Base-by-base conservation (phyloP, 2,113 vertebrate species). In the Terrapene triunguis region DNA sequence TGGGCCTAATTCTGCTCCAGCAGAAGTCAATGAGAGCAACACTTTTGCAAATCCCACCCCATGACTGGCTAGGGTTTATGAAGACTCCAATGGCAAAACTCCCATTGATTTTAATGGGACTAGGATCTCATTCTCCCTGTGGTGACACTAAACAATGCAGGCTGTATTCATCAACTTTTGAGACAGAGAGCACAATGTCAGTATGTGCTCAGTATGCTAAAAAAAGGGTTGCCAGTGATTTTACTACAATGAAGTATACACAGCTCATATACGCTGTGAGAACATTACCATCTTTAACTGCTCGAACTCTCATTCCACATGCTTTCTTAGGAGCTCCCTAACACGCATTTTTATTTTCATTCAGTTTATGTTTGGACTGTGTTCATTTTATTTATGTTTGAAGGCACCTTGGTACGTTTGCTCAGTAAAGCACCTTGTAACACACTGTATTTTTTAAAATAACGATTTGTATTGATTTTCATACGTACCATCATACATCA, bases 351-450 rank as follows among this genome's bases (percentile, higher is more conserved):
- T 87, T 78, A 54, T 21, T 95, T 47, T 57, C 83, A 92, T 87
- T n/a, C 17, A 55, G 8, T 90, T 92, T 78, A 54, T 92, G 25
- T 95, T 87, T 90, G 59, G 83, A 84, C 10, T 0, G 0, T 84
- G 65, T 72, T 89, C 13, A 50, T 90, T 82, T 48, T 17, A 80
- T 89, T 94, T 93, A 48, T 93, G 83, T 91, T 92, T 93, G 94
- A 95, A 94, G 19, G 16, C 35, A 80, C 19, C 82, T 84, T 59
- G 22, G 76, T 81, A 92, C 78, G 79, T 84, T 82, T 0, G 10
- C 81, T 89, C 94, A 8, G 47, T 82, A 59, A 94, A 72, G 48
- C 25, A 69, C 55, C 25, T 89, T 86, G 51, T 89, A 79, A 65
- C 72, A 42, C 9, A 29, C 78, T 1, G 47, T 83, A 95, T 57